Percentiles rank a stretch among this genome's conserved stretches.
These are phyloP conservation scores for Maconellicoccus hirsutus DNA, from an alignment of 1,140 invertebrate species.

Conservation along the genomic window DNA sequence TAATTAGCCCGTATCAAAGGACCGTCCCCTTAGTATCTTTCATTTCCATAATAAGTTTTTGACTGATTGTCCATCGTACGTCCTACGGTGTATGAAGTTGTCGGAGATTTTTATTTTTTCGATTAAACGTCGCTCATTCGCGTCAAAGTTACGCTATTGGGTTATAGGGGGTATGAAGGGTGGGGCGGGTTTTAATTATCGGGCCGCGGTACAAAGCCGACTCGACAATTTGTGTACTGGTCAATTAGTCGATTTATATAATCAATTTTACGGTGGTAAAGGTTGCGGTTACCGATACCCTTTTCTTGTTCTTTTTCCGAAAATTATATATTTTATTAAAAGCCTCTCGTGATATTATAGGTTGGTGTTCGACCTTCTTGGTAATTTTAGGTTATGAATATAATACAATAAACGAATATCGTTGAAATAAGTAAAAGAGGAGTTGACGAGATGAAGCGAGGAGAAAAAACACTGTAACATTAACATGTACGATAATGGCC, in stretches of 20 bases:
- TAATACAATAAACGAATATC: not conserved
- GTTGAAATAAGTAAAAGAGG: too few species aligned
- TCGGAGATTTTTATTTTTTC: not conserved
- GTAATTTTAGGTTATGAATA: not conserved
- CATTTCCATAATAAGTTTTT: constrained; percentile 9
- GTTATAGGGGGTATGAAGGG: too few species aligned
- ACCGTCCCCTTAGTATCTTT: not conserved
- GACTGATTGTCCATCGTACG: not conserved
- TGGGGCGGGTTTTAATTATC: not conserved
- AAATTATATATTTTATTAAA: not conserved
- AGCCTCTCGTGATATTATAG: too few species aligned
- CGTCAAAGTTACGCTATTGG: too few species aligned
- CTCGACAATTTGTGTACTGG: not conserved
- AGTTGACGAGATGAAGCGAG: not conserved
- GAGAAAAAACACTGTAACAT: not conserved
- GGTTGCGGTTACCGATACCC: too few species aligned
- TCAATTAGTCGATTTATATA: not conserved
- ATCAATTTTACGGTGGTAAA: too few species aligned
- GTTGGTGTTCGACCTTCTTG: not conserved
- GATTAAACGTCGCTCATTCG: not conserved
- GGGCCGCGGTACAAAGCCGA: not conserved
- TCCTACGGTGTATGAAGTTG: not conserved
- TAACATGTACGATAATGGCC: not conserved
- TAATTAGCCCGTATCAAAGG: constrained; percentile 4
- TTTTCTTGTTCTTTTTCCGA: not conserved